These are phyloP conservation scores for Dilophus febrilis DNA, from an alignment of 2,888 invertebrate species.

Conservation along the genomic window DNA sequence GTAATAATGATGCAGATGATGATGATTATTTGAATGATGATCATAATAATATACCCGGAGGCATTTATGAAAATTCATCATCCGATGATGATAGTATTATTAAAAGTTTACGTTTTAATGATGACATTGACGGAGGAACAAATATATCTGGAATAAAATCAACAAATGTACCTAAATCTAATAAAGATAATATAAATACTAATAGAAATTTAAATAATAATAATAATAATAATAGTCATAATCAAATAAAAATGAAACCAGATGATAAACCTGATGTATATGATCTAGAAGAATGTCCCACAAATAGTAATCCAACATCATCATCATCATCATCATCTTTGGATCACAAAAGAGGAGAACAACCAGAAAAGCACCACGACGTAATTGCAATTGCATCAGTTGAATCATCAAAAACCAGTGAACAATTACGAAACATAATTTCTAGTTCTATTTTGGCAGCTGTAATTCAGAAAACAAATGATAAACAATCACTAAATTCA, in stretches of 20 bases:
- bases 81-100: slow-evolving; percentile 27
- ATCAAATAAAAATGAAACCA: no score
- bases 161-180: background rate
- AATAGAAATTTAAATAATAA: no score
- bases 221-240: no score
- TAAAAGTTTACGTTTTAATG: slow-evolving; percentile 26
- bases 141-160: background rate
- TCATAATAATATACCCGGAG: no score
- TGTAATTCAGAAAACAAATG: background rate
- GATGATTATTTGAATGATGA: slow-evolving; percentile 1
- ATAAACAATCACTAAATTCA: background rate
- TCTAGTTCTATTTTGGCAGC: background rate
- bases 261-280: no score
- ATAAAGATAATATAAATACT: background rate
- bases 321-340: background rate
- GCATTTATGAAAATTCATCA: no score
- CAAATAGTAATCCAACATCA: background rate
- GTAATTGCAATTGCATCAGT: background rate
- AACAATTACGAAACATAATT: background rate
- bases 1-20: slow-evolving; percentile 21
- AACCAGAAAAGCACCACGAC: no score
- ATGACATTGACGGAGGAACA: slow-evolving; percentile 14
- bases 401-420: background rate
- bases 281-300: no score
- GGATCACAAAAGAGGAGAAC: background rate